Percentiles rank a stretch among this genome's conserved stretches.
Evolutionary conservation across 2,888 invertebrate genomes (phyloP).

Genomic region (Cynaeus angustus): DNA sequence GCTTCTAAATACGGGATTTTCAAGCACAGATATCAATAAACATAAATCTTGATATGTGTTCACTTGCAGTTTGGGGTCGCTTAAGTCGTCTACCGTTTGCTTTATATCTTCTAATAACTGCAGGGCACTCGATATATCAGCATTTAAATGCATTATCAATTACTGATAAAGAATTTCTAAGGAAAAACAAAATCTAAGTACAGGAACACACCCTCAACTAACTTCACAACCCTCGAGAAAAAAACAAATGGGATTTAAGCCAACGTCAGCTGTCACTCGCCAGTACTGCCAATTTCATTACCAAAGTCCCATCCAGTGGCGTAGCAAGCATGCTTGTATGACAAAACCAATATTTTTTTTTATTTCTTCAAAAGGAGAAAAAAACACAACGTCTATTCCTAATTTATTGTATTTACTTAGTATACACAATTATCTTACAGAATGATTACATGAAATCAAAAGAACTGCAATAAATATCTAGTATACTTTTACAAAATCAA

Average conservation of each 20-base stretch:
- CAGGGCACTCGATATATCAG: constrained; percentile 91
- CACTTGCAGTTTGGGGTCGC: constrained; percentile 86
- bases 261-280: constrained; percentile 25
- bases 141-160: constrained; percentile 74
- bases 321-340: neutral
- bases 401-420: constrained; percentile 49
- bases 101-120: constrained; percentile 93
- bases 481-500: constrained; percentile 51
- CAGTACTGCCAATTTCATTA: constrained; percentile 14
- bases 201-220: constrained; percentile 40
- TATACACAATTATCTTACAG: constrained; percentile 57
- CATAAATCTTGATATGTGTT: constrained; percentile 86
- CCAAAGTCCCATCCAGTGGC: constrained; percentile 16
- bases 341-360: no score
- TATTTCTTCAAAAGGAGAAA: neutral
- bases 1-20: constrained; percentile 93
- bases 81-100: constrained; percentile 87
- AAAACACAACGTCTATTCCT: constrained; percentile 32
- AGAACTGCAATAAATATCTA: constrained; percentile 57
- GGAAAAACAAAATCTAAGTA: constrained; percentile 26
- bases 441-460: constrained; percentile 61
- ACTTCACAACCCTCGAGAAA: constrained; percentile 10
- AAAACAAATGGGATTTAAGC: constrained; percentile 12
- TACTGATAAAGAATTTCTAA: constrained; percentile 18
- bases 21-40: constrained; percentile 86